Evolutionary conservation across 2,888 invertebrate species (phyloP), one percentile per base, ranked within the genome.

Genomic region (Noctua fimbriata): DNA sequence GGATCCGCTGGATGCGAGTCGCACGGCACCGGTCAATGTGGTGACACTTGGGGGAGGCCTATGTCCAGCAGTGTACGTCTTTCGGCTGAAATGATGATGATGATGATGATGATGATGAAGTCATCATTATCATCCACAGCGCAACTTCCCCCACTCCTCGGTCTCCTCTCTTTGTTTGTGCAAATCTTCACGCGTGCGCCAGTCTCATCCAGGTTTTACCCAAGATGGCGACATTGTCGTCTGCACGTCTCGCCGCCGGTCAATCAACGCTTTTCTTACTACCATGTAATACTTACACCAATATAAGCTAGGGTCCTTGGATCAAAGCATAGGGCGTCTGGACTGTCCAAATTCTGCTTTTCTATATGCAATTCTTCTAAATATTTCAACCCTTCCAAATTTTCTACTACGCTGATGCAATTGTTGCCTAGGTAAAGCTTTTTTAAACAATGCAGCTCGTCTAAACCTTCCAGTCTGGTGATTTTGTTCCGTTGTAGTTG

Each of bases 401-500:
- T 98, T 93, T 98, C 98, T 0, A 98, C 95, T 0, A 98, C 97
- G 78, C 97, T 96, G 67, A 98, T 98, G 80, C 94, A 94, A 92
- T 98, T 98, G 85, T 98, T 97, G 0, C 98, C 97, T 79, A 98
- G 93, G 93, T 98, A 99, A 4, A 99, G 92, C 93, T 99, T 98
- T 87, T 98, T 98, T 74, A 99, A 94, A 84, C 98, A 98, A 52
- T 93, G 94, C 75, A 98, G 94, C 41, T 93, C 92, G 21, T 97
- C 93, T 65, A 98, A 92, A 73, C 98, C 98, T 90, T 98, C 97
- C 2, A 98, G 97, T 93, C 97, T 97, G 1, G 95, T 95, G 83
- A 99, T 98, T 92, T 97, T 98, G 92, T 99, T 99, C 95, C 98
- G 98, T 94, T 98, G 98, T n/a, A 98, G 93, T 93, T 97, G 98